These are phyloP conservation scores for Megaceryle torquata DNA, from an alignment of 2,113 vertebrate species.

Conservation along the genomic window DNA sequence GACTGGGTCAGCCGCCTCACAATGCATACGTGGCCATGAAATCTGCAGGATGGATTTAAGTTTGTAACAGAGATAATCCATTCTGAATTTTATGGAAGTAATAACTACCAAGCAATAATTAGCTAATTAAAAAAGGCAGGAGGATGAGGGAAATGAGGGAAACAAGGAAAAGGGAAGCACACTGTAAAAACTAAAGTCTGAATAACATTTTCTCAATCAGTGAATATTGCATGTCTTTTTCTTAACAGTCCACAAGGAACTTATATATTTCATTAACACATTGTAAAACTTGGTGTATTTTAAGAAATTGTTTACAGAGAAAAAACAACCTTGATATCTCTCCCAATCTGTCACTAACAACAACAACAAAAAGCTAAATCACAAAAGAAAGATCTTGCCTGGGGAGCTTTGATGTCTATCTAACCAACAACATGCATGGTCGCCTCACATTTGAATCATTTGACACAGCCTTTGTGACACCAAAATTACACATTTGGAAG, in stretches of 20 bases:
- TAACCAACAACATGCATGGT: neutral
- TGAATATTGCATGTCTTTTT: neutral
- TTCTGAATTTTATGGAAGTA: neutral
- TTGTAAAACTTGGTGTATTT: neutral
- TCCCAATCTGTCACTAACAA: neutral
- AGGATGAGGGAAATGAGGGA: neutral
- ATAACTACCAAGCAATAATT: neutral
- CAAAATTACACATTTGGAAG: neutral
- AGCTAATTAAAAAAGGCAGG: neutral
- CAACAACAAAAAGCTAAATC: neutral
- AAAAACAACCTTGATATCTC: conserved; percentile 6
- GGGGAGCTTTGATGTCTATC: neutral
- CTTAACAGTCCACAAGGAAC: neutral
- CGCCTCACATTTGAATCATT: neutral
- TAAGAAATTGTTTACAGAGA: neutral
- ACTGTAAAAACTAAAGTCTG: neutral
- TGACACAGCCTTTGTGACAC: neutral
- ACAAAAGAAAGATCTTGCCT: neutral
- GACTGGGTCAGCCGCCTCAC: neutral
- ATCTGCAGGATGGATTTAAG: neutral
- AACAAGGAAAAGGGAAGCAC: neutral
- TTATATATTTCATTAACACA: neutral
- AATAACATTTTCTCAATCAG: neutral
- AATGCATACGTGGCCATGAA: neutral
- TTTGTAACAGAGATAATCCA: neutral